A percentile compares a stretch with the other conserved stretches of the same genome.
These are phyloP conservation scores for Avahi laniger DNA, from an alignment of 2,797 vertebrate species.

Conservation along the genomic window DNA sequence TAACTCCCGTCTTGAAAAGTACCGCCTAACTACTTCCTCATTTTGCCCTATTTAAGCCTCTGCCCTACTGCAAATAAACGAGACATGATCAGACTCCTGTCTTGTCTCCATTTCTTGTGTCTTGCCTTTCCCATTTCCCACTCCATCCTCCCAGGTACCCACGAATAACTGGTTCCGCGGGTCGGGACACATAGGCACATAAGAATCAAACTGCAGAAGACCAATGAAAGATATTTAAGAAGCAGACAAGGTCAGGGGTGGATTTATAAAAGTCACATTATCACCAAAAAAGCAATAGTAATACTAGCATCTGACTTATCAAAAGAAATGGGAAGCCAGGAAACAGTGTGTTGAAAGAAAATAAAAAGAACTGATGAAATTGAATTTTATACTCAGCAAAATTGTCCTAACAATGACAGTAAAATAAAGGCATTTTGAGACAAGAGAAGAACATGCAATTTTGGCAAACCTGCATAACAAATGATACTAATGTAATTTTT, in stretches of 20 bases:
- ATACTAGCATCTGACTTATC: neutral
- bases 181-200: fast-evolving
- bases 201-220: neutral
- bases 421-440: neutral
- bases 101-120: too few species aligned
- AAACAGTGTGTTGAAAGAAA: neutral
- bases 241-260: neutral
- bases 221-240: neutral
- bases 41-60: too few species aligned
- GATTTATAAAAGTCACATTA: neutral
- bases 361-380: neutral
- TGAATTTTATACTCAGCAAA: neutral
- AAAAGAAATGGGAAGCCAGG: neutral
- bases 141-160: too few species aligned
- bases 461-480: neutral
- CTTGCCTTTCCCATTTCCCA: too few species aligned
- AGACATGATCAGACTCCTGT: too few species aligned
- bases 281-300: neutral
- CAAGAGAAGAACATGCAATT: neutral
- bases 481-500: neutral
- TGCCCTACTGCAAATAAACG: too few species aligned
- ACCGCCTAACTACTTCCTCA: too few species aligned
- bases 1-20: too few species aligned
- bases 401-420: neutral
- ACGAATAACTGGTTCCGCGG: too few species aligned